Conservation (phyloP, 2,888 invertebrate species). For the Keiferia lycopersicella region DNA sequence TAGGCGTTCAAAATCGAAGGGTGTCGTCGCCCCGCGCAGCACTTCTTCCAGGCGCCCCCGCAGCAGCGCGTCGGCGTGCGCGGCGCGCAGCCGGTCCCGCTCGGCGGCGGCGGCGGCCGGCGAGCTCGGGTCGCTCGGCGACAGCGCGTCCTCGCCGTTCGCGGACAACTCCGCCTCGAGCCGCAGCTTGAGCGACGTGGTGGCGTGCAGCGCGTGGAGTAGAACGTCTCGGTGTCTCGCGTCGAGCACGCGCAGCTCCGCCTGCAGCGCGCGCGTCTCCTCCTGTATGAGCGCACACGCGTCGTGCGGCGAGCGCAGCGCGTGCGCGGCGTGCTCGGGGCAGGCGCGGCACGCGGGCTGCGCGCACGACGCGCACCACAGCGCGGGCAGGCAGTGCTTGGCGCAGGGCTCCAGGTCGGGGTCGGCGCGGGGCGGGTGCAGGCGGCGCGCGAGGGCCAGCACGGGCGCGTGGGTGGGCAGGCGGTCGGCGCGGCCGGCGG, state of each 20-base stretch:
- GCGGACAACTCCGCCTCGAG: conserved; percentile 89
- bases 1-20: conserved; percentile 85
- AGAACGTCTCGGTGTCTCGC: conserved; percentile 80
- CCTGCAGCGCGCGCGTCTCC: conserved; percentile 52
- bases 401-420: conserved; percentile 42
- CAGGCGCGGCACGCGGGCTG: conserved; percentile 84
- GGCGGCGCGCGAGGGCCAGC: conserved; percentile 80
- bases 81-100: conserved; percentile 82
- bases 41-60: conserved; percentile 85
- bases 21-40: conserved; percentile 83
- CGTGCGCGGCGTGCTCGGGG: conserved; percentile 84
- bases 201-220: conserved; percentile 88
- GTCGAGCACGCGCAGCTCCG: conserved; percentile 51
- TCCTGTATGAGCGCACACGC: conserved; percentile 82
- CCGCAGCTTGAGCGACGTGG: conserved; percentile 87
- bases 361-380: conserved; percentile 86
- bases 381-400: conserved; percentile 25
- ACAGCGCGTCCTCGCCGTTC: conserved; percentile 82
- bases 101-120: conserved; percentile 78
- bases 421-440: conserved; percentile 33
- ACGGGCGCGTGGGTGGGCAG: conserved; percentile 86
- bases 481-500: conserved; percentile 84
- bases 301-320: conserved; percentile 73
- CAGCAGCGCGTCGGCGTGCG: conserved; percentile 86
- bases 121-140: conserved; percentile 83